phyloP scores from a whole-genome alignment of 2,888 invertebrate species.

The Drosophila sordidapex region DNA sequence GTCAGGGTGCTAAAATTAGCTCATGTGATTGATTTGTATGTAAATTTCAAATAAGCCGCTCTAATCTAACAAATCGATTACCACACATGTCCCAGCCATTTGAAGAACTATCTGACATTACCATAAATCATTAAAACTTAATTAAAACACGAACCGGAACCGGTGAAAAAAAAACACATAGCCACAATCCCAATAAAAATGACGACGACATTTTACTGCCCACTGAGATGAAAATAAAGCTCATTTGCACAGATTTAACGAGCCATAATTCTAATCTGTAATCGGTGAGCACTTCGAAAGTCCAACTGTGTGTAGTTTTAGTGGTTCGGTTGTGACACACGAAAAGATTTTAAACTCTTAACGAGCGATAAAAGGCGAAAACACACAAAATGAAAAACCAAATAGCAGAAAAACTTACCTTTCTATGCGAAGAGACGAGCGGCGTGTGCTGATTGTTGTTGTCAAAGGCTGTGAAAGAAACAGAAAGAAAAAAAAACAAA shows the following conservation, averaged over 20 bases:
- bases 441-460: conserved; percentile 68
- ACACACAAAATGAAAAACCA: conserved; percentile 14
- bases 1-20: neutral
- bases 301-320: conserved; percentile 17
- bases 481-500: conserved; percentile 20
- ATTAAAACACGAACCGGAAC: conserved; percentile 69
- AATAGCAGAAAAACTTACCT: conserved; percentile 57
- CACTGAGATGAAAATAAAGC: conserved; percentile 48
- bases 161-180: conserved; percentile 31
- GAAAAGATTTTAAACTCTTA: conserved; percentile 57
- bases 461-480: conserved; percentile 65
- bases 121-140: conserved; percentile 59
- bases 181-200: conserved; percentile 10
- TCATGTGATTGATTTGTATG: conserved; percentile 39
- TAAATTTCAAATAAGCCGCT: conserved; percentile 12
- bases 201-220: conserved; percentile 13
- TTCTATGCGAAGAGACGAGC: conserved; percentile 69
- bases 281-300: conserved; percentile 63
- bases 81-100: conserved; percentile 31
- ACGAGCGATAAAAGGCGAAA: conserved; percentile 42
- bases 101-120: conserved; percentile 38
- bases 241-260: conserved; percentile 62
- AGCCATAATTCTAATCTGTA: conserved; percentile 75
- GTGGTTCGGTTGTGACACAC: conserved; percentile 35
- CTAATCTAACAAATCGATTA: conserved; percentile 30